Conservation (phyloP, 2,888 invertebrate genomes). For the Liodrosophila aerea region DNA sequence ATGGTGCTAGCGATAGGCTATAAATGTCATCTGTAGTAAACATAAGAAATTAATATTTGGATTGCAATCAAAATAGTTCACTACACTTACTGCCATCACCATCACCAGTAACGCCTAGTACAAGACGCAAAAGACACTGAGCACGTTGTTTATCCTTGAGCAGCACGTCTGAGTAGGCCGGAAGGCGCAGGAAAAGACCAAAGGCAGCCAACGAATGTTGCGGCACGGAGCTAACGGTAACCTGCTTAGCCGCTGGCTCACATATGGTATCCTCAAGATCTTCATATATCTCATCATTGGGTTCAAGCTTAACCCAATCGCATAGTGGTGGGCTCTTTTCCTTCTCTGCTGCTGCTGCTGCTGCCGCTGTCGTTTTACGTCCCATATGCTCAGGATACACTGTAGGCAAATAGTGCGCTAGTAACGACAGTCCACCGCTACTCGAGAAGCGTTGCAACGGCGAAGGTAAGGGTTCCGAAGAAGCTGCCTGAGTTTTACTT, state of each 20-base stretch:
- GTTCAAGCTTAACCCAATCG: slow-evolving; percentile 84
- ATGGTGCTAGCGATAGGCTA: slow-evolving; percentile 86
- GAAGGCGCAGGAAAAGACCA: slow-evolving; percentile 92
- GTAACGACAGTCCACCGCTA: slow-evolving; percentile 92
- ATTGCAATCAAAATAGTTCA: too few species aligned
- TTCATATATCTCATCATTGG: slow-evolving; percentile 86
- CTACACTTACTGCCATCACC: slow-evolving; percentile 90
- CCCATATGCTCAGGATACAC: slow-evolving; percentile 91
- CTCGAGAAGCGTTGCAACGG: slow-evolving; percentile 93
- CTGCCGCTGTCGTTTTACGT: slow-evolving; percentile 84
- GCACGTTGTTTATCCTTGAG: slow-evolving; percentile 92
- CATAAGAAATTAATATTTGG: neutral
- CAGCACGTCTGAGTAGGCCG: slow-evolving; percentile 94
- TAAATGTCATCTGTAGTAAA: slow-evolving; percentile 85
- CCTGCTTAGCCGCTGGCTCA: slow-evolving; percentile 83
- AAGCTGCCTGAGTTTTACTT: slow-evolving; percentile 74
- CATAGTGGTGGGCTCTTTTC: slow-evolving; percentile 81
- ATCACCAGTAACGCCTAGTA: slow-evolving; percentile 95
- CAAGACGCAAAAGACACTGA: slow-evolving; percentile 91
- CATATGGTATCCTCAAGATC: slow-evolving; percentile 85
- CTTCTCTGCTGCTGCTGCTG: slow-evolving; percentile 80
- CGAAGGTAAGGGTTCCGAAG: slow-evolving; percentile 80
- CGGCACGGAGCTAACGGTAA: slow-evolving; percentile 87
- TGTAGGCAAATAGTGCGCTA: slow-evolving; percentile 94
- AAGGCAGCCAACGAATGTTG: slow-evolving; percentile 96